These are phyloP conservation scores for Dascyllus trimaculatus DNA, from an alignment of 2,113 vertebrate species.

Conservation along the genomic window DNA sequence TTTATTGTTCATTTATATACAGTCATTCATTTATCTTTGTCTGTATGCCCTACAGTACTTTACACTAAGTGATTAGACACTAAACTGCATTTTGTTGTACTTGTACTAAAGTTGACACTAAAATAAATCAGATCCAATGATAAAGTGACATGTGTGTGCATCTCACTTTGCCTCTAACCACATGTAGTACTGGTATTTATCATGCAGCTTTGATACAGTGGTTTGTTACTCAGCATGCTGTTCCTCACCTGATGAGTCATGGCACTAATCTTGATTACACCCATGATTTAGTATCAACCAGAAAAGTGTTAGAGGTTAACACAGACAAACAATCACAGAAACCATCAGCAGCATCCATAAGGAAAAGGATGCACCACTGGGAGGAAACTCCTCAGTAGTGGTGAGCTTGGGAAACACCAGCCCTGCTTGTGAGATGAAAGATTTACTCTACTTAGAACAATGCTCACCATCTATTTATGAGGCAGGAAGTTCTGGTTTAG, in stretches of 20 bases:
- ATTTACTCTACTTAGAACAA: slow-evolving; percentile 71
- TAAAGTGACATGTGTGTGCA: background rate
- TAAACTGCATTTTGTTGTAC: background rate
- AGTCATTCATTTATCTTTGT: background rate
- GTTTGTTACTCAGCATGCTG: slow-evolving; percentile 3
- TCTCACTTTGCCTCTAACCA: no score
- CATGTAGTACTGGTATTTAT: background rate
- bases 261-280: background rate
- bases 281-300: slow-evolving; percentile 1
- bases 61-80: background rate
- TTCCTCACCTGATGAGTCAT: slow-evolving; percentile 24
- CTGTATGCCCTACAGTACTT: background rate
- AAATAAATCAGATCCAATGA: background rate
- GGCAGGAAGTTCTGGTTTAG: slow-evolving; percentile 70
- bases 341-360: slow-evolving; percentile 21
- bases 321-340: slow-evolving; percentile 11
- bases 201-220: background rate
- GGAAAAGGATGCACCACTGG: slow-evolving; percentile 20
- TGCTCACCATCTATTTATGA: slow-evolving; percentile 60
- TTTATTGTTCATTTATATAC: background rate
- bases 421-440: slow-evolving; percentile 51
- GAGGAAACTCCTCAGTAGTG: slow-evolving; percentile 41
- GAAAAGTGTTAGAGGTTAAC: slow-evolving; percentile 25
- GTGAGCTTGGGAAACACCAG: slow-evolving; percentile 42
- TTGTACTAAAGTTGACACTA: no score